A percentile compares a stretch with the other conserved stretches of the same genome.
phyloP scores from a whole-genome alignment of 1,140 invertebrate species.

The Aphidius ervi region DNA sequence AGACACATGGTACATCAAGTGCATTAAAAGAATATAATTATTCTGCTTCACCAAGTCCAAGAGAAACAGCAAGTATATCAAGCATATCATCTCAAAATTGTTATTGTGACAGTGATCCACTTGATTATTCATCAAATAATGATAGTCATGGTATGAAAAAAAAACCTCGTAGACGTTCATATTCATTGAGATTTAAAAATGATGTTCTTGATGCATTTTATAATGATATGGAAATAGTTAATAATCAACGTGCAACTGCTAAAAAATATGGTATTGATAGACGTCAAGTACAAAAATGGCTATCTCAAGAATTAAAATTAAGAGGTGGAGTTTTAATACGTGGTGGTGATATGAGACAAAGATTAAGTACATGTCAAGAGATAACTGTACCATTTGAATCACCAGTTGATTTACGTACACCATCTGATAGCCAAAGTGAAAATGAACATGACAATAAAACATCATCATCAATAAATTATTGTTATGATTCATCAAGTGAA shows the following conservation, averaged over 20 bases:
- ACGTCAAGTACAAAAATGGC: conserved; percentile 64
- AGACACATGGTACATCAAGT: conserved; percentile 11
- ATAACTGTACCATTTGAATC: conserved; percentile 37
- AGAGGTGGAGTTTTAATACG: conserved; percentile 44
- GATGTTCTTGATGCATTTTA: conserved; percentile 56
- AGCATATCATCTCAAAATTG: conserved; percentile 34
- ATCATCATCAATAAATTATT: conserved; percentile 26
- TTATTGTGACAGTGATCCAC: conserved; percentile 42
- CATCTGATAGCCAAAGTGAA: conserved; percentile 17
- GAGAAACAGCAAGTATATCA: conserved; percentile 30
- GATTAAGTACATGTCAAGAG: conserved; percentile 38
- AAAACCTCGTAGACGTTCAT: conserved; percentile 49
- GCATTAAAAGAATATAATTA: conserved; percentile 29
- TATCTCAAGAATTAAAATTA: conserved; percentile 55
- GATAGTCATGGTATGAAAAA: conserved; percentile 25
- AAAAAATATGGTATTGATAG: conserved; percentile 61
- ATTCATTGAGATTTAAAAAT: conserved; percentile 54
- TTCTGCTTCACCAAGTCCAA: conserved; percentile 38
- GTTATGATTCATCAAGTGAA: conserved; percentile 29
- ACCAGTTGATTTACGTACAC: conserved; percentile 52
- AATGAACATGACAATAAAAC: conserved; percentile 24
- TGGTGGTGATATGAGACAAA: conserved; percentile 42
- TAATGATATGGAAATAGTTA: conserved; percentile 52
- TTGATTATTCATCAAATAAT: conserved; percentile 26
- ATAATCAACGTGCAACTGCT: conserved; percentile 61